phyloP scores from a whole-genome alignment of 2,113 vertebrate species.

The Symphodus melops region DNA sequence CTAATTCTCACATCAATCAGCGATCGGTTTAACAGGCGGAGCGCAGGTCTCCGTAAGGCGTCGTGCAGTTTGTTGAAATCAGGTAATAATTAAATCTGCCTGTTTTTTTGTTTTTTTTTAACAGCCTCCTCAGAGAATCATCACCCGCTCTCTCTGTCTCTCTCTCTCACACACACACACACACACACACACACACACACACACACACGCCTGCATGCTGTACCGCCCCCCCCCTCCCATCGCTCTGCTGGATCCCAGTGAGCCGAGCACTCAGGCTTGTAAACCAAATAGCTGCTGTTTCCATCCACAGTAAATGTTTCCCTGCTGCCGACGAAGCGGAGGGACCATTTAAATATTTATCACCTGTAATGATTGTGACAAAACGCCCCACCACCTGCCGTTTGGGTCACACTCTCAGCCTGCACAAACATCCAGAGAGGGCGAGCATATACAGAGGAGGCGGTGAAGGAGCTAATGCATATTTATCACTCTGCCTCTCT shows the following conservation, averaged over 20 bases:
- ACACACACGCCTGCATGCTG: neutral
- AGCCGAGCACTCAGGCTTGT: constrained; percentile 48
- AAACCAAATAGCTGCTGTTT: constrained; percentile 56
- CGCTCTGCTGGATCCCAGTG: constrained; percentile 19
- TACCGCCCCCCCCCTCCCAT: neutral
- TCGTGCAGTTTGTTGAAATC: constrained; percentile 18
- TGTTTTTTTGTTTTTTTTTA: constrained; percentile 36
- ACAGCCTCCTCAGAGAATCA: neutral
- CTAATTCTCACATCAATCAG: constrained; percentile 44
- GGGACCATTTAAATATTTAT: constrained; percentile 66
- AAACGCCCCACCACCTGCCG: constrained; percentile 37
- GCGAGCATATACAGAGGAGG: constrained; percentile 14
- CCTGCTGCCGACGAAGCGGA: constrained; percentile 21
- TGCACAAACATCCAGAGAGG: neutral
- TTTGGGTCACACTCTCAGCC: constrained; percentile 11
- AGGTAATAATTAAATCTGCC: constrained; percentile 46
- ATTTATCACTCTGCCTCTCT: constrained; percentile 28
- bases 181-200: constrained; percentile 2
- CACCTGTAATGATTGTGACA: constrained; percentile 57
- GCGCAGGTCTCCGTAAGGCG: constrained; percentile 25
- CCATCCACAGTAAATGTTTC: constrained; percentile 54
- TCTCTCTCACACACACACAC: neutral
- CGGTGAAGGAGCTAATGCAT: constrained; percentile 20
- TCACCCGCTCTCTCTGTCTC: neutral
- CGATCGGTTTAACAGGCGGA: constrained; percentile 18